These are phyloP conservation scores for Eriosoma lanigerum DNA, from an alignment of 1,140 invertebrate species.

Conservation along the genomic window DNA sequence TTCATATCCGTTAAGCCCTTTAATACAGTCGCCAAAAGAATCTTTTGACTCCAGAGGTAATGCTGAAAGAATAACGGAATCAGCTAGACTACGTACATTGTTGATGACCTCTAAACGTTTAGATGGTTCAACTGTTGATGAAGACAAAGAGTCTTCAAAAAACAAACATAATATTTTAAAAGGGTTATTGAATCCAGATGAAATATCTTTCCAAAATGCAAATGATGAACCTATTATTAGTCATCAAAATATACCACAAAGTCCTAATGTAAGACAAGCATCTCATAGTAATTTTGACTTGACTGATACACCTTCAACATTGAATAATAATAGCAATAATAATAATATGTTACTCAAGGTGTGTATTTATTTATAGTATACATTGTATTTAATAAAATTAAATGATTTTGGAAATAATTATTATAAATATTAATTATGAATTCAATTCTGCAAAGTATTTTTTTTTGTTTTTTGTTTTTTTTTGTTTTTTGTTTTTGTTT, in stretches of 20 bases:
- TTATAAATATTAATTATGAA: background rate
- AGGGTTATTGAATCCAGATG: constrained; percentile 76
- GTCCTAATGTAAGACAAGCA: constrained; percentile 17
- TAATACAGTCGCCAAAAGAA: constrained; percentile 59
- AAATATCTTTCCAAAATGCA: constrained; percentile 66
- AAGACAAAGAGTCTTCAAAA: constrained; percentile 60
- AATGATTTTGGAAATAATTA: constrained; percentile 19
- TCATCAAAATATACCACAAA: constrained; percentile 3
- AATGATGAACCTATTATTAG: background rate
- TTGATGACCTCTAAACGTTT: constrained; percentile 64
- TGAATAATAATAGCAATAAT: constrained; percentile 53
- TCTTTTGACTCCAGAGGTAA: constrained; percentile 53
- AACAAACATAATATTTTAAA: constrained; percentile 69
- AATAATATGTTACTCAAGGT: constrained; percentile 76
- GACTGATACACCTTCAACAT: constrained; percentile 53
- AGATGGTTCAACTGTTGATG: constrained; percentile 54
- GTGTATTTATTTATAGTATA: no score
- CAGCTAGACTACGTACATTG: constrained; percentile 68
- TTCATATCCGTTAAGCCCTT: constrained; percentile 64
- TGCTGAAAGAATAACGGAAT: constrained; percentile 60
- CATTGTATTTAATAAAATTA: background rate
- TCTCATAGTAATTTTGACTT: background rate
- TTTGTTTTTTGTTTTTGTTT: background rate
- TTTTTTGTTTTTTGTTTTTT: background rate
- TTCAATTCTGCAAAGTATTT: background rate